A percentile compares a stretch with the other conserved stretches of the same genome.
phyloP scores from a whole-genome alignment of 2,888 invertebrate species.

The Dorcus parallelipipedus region DNA sequence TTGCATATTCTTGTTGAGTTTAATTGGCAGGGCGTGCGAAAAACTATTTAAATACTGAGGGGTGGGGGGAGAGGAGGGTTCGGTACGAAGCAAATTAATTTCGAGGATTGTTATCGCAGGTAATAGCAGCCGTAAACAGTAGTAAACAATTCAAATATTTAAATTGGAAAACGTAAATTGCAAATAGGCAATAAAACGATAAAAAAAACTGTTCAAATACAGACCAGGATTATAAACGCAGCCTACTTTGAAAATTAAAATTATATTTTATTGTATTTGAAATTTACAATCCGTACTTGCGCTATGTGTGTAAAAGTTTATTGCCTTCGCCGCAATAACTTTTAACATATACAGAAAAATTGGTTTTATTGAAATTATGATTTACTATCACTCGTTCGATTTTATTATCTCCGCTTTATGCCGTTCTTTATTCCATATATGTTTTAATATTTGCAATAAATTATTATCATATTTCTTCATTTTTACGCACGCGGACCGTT shows the following conservation, averaged over 20 bases:
- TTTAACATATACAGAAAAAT: slow-evolving; percentile 35
- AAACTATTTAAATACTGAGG: too few species aligned
- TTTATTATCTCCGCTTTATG: slow-evolving; percentile 21
- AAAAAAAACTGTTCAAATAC: slow-evolving; percentile 3
- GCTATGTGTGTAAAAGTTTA: slow-evolving; percentile 39
- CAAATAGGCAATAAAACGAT: slow-evolving; percentile 2
- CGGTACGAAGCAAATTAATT: too few species aligned
- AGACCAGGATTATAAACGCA: slow-evolving; percentile 22
- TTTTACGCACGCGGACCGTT: slow-evolving; percentile 8
- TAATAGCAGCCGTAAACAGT: too few species aligned
- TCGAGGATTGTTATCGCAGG: too few species aligned
- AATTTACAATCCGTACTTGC: slow-evolving; percentile 40
- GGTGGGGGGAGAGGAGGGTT: too few species aligned
- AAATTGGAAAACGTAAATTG: neutral
- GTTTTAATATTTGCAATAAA: slow-evolving; percentile 35
- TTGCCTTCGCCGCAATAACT: slow-evolving; percentile 41
- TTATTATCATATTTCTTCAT: slow-evolving; percentile 25
- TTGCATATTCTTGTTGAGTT: too few species aligned
- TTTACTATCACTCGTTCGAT: slow-evolving; percentile 40
- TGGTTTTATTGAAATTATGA: slow-evolving; percentile 49
- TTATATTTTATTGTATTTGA: slow-evolving; percentile 42
- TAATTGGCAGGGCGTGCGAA: too few species aligned
- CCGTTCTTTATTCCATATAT: slow-evolving; percentile 34
- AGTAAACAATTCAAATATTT: too few species aligned
- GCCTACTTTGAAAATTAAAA: slow-evolving; percentile 35